Conservation (phyloP, 1,140 invertebrate species). For the Limonius californicus region DNA sequence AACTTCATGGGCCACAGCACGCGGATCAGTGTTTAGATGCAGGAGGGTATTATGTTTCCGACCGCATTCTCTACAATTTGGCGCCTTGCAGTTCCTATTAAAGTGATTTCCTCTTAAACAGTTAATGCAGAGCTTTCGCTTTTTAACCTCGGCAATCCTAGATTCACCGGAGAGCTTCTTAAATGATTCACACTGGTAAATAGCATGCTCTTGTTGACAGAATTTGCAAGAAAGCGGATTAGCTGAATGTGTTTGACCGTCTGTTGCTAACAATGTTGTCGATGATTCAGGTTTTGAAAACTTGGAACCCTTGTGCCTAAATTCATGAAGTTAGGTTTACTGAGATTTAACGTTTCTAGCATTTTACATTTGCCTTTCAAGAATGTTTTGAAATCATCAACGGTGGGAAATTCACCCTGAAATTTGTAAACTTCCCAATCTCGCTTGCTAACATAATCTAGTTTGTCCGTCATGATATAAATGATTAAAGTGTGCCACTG, state of each 20-base stretch:
- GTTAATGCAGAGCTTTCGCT: not conserved
- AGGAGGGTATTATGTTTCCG: not conserved
- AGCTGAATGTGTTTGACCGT: not conserved
- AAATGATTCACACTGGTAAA: slow-evolving; percentile 10
- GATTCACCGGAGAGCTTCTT: not conserved
- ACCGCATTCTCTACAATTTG: not conserved
- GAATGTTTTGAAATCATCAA: slow-evolving; percentile 5
- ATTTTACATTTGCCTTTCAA: slow-evolving; percentile 6
- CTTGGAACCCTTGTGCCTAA: no score
- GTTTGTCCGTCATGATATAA: not conserved
- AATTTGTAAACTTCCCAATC: not conserved
- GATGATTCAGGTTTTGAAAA: no score
- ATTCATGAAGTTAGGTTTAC: no score
- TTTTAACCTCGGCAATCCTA: not conserved
- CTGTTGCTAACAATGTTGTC: no score
- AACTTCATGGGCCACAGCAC: no score
- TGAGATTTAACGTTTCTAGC: slow-evolving; percentile 6
- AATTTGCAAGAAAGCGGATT: slow-evolving; percentile 4
- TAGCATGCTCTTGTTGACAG: slow-evolving; percentile 9
- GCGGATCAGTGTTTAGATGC: no score
- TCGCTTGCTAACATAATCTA: not conserved
- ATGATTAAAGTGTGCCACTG: not conserved
- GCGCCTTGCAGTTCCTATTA: not conserved
- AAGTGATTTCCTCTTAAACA: slow-evolving; percentile 1
- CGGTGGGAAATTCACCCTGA: not conserved